A percentile compares a stretch with the other conserved stretches of the same genome.
Evolutionary conservation across 1,140 invertebrate genomes (phyloP).

Genomic region (Platorchestia sp.): DNA sequence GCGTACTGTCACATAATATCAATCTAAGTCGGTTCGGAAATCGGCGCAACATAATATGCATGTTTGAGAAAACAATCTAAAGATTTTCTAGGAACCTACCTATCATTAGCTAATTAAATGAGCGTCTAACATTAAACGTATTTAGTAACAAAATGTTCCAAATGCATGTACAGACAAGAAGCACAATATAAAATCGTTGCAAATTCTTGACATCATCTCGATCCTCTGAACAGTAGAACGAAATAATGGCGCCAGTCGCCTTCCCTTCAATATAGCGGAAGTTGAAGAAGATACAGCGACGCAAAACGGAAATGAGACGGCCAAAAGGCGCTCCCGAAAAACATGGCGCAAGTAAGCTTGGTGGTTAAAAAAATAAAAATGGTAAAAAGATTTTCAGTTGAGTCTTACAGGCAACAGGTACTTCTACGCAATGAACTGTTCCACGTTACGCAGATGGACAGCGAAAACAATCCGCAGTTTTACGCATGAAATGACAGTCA

Average conservation of each 20-base stretch:
- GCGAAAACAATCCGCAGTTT: no score
- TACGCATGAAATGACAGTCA: no score
- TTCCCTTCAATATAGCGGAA: background rate
- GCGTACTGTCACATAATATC: background rate
- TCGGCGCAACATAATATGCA: background rate
- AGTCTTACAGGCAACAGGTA: background rate
- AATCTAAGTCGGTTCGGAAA: background rate
- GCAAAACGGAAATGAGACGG: background rate
- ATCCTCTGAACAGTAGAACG: background rate
- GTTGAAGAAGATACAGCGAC: background rate
- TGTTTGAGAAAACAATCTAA: no score
- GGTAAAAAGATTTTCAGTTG: background rate
- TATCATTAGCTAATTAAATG: no score
- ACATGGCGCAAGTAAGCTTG: background rate
- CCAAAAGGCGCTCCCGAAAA: background rate
- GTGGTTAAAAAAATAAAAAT: background rate
- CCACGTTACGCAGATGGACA: background rate
- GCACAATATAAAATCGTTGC: no score
- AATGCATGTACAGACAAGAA: no score
- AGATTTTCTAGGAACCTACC: no score
- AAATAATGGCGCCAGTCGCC: background rate
- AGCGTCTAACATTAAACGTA: no score
- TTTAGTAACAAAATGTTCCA: no score
- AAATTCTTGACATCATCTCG: background rate
- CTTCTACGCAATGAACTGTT: background rate